Evolutionary conservation across 2,113 vertebrate genomes (phyloP), one percentile per base, ranked within the genome.

Genomic region (Trichechus manatus): DNA sequence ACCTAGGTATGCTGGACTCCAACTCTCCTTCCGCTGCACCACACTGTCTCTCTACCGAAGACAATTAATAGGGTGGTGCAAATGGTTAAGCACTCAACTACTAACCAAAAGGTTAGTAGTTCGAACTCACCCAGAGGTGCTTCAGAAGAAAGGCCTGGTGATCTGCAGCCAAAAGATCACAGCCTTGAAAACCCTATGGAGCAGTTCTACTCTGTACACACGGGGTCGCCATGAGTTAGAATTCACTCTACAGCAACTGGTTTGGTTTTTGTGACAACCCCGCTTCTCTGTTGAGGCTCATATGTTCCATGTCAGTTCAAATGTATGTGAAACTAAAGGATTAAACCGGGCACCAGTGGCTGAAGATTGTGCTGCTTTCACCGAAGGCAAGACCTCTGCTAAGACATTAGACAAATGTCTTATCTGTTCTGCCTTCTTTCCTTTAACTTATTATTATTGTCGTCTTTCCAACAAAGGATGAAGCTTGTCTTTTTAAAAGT

Each of bases 401-500:
- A 68, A 94, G 83, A 80, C 20, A 83, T 83, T 39, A 75, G 29
- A 14, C 39, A 29, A 74, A 39, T n/a, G 8, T 50, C 44, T 90
- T 31, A n/a, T 89, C 59, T 93, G 22, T 77, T 90, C 10, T 19
- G 1, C 61, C 20, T 72, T 78, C 13, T 85, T 87, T 70, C 74
- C 68, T 31, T 56, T 6, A 3, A 15, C 17, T 87, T 68, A 44
- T 53, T 79, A 0, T 82, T 86, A 83, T 79, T 90, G 31, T 33
- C 74, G 3, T 89, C 64, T 56, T 87, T 63, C 53, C 33, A 39
- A 89, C 29, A 87, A 91, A 79, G 33, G 50, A 89, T 68, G 25
- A 96, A 92, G 80, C 17, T 9, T 84, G 61, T 33, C 84, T 93
- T 96, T 98, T 98, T 98, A 98, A 98, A 92, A 98, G 94, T 75